Conservation (phyloP, 2,797 vertebrate genomes). For the Semaprochilodus insignis region DNA sequence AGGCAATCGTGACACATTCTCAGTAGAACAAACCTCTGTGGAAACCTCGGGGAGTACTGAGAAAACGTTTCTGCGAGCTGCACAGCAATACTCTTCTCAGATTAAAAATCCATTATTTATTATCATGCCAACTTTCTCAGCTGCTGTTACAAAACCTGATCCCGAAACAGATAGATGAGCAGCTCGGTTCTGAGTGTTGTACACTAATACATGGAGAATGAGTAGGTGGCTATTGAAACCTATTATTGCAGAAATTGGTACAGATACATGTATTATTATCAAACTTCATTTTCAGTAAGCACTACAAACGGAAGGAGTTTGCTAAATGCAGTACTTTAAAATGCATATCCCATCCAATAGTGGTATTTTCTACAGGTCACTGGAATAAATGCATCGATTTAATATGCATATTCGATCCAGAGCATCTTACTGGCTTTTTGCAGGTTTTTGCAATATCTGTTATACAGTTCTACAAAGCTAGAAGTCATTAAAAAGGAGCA, state of each 20-base stretch:
- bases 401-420: neutral
- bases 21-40: neutral
- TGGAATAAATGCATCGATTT: conserved; percentile 22
- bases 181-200: conserved; percentile 19
- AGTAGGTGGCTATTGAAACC: neutral
- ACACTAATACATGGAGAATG: neutral
- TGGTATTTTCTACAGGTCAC: neutral
- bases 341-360: neutral
- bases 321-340: neutral
- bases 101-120: conserved; percentile 55
- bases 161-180: conserved; percentile 30
- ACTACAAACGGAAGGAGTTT: neutral
- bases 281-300: neutral
- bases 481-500: neutral
- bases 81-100: conserved; percentile 19
- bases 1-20: conserved; percentile 41
- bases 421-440: neutral
- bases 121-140: neutral
- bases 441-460: neutral
- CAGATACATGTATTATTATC: neutral
- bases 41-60: conserved; percentile 33
- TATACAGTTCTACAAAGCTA: conserved; percentile 4
- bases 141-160: conserved; percentile 22
- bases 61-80: conserved; percentile 39
- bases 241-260: neutral